These are phyloP conservation scores for Athalia cordata DNA, from an alignment of 2,888 invertebrate genomes.

Conservation along the genomic window DNA sequence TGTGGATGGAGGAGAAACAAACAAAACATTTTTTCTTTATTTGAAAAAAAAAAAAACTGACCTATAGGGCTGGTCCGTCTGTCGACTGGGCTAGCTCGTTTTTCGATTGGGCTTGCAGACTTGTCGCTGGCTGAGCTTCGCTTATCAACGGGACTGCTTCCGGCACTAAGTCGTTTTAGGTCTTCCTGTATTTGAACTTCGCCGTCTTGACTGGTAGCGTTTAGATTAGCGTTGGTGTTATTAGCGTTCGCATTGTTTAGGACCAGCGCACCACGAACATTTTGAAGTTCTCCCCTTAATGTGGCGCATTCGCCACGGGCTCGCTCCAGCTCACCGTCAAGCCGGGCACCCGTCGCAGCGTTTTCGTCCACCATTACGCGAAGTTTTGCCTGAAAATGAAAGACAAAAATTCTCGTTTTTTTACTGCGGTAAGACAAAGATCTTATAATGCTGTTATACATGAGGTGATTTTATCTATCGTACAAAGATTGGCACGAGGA, in stretches of 20 bases:
- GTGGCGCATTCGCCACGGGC: conserved; percentile 79
- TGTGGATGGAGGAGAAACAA: no score
- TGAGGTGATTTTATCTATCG: no score
- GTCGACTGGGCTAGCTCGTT: conserved; percentile 67
- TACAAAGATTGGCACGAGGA: no score
- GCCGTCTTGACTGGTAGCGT: conserved; percentile 51
- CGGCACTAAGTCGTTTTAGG: conserved; percentile 66
- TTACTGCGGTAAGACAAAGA: not conserved
- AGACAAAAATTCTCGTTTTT: not conserved
- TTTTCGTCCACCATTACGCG: conserved; percentile 94
- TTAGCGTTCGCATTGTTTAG: conserved; percentile 64
- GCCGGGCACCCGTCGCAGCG: conserved; percentile 75
- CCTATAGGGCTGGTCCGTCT: conserved; percentile 64
- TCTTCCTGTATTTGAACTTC: conserved; percentile 57
- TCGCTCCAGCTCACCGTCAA: conserved; percentile 79
- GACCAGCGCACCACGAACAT: conserved; percentile 73
- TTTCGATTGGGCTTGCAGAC: conserved; percentile 75
- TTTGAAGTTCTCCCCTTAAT: conserved; percentile 75
- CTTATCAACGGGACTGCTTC: conserved; percentile 70
- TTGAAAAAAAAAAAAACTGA: conserved; percentile 26
- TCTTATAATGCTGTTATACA: not conserved
- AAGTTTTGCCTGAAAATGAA: conserved; percentile 80
- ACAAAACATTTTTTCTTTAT: no score
- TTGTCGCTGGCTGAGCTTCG: conserved; percentile 70
- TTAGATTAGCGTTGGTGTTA: conserved; percentile 57